Conservation (phyloP, 2,113 vertebrate species). For the Dasyornis broadbenti region DNA sequence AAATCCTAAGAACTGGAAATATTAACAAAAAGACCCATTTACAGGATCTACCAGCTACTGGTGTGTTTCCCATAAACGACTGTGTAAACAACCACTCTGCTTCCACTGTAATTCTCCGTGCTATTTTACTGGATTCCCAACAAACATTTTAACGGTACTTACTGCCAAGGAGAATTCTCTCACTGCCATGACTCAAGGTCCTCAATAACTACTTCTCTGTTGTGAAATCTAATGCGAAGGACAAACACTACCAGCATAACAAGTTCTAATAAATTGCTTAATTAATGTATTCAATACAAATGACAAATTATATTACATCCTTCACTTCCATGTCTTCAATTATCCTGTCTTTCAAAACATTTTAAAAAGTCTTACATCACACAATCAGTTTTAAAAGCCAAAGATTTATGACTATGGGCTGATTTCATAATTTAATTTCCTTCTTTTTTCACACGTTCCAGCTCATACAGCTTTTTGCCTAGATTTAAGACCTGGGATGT, state of each 20-base stretch:
- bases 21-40: neutral
- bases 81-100: neutral
- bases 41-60: neutral
- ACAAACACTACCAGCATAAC: neutral
- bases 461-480: neutral
- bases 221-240: constrained; percentile 14
- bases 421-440: neutral
- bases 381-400: neutral
- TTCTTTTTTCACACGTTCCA: neutral
- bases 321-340: constrained; percentile 38
- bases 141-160: neutral
- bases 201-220: neutral
- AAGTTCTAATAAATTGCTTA: constrained; percentile 31
- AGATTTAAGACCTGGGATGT: neutral
- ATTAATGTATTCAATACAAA: constrained; percentile 25
- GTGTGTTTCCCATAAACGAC: neutral
- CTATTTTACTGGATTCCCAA: neutral
- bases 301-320: constrained; percentile 40
- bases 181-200: neutral
- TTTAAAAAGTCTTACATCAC: constrained; percentile 26
- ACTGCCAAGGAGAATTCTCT: neutral
- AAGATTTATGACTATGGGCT: neutral
- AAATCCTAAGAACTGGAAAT: neutral
- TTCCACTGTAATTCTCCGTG: neutral
- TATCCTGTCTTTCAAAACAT: constrained; percentile 30